These are phyloP conservation scores for Periparus ater DNA, from an alignment of 2,797 vertebrate species.

Conservation along the genomic window DNA sequence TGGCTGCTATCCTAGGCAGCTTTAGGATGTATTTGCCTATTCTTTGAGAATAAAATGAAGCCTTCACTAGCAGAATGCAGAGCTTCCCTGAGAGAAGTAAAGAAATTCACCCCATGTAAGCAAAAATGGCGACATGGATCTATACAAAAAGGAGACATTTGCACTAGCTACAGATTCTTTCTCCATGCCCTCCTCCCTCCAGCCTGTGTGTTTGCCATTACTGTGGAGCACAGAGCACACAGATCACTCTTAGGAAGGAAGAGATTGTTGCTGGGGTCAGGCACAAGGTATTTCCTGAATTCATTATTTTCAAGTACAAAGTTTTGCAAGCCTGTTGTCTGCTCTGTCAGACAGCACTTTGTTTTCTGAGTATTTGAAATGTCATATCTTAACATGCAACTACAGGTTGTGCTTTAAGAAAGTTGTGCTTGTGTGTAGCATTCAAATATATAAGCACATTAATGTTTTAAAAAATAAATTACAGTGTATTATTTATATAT, in stretches of 20 bases:
- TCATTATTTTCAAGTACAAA: conserved; percentile 43
- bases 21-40: neutral
- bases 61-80: neutral
- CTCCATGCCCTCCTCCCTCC: neutral
- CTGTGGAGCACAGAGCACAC: neutral
- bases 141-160: neutral
- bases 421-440: neutral
- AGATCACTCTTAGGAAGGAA: conserved; percentile 8
- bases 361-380: conserved; percentile 10
- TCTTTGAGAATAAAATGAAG: neutral
- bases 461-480: neutral
- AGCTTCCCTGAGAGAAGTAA: neutral
- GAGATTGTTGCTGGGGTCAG: conserved; percentile 23
- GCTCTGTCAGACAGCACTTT: neutral
- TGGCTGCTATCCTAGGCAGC: neutral
- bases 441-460: neutral
- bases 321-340: conserved; percentile 29
- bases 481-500: neutral
- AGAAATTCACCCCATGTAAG: neutral
- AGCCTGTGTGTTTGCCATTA: neutral
- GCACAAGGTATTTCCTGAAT: conserved; percentile 59
- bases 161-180: neutral
- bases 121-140: neutral
- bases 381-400: neutral
- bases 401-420: neutral